Percentiles rank a stretch among this genome's conserved stretches.
Conservation (phyloP, 2,888 invertebrate genomes). For the Drosophila mimetica region DNA sequence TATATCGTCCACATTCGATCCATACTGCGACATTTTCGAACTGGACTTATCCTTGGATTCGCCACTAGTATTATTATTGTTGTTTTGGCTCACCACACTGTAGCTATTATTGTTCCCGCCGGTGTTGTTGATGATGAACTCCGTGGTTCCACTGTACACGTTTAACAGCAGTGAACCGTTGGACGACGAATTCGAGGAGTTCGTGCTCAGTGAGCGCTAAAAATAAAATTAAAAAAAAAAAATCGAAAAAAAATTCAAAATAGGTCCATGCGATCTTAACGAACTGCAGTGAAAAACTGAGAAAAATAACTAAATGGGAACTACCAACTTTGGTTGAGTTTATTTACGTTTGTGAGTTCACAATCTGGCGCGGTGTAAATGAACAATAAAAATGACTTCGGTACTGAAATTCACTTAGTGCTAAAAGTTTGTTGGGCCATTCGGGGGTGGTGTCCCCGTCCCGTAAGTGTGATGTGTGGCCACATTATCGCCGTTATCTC, state of each 20-base stretch:
- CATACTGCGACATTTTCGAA: slow-evolving; percentile 71
- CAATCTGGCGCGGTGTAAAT: slow-evolving; percentile 53
- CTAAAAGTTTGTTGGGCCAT: slow-evolving; percentile 20
- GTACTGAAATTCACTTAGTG: slow-evolving; percentile 35
- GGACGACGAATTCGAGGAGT: slow-evolving; percentile 71
- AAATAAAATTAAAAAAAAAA: slow-evolving; percentile 19
- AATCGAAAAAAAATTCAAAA: slow-evolving; percentile 7
- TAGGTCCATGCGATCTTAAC: slow-evolving; percentile 25
- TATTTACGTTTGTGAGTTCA: slow-evolving; percentile 28
- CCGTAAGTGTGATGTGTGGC: slow-evolving; percentile 33
- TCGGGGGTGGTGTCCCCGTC: background rate
- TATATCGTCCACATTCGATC: slow-evolving; percentile 80
- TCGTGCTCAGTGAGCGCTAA: slow-evolving; percentile 80
- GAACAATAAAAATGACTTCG: slow-evolving; percentile 54
- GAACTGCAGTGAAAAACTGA: slow-evolving; percentile 34
- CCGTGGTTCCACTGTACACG: slow-evolving; percentile 67
- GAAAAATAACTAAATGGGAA: slow-evolving; percentile 15
- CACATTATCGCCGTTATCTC: slow-evolving; percentile 63
- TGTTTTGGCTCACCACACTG: slow-evolving; percentile 41
- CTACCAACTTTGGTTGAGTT: slow-evolving; percentile 28
- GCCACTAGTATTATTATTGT: slow-evolving; percentile 16
- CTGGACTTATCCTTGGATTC: slow-evolving; percentile 53
- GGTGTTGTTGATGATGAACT: slow-evolving; percentile 49
- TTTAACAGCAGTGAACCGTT: slow-evolving; percentile 78
- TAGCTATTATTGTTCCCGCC: slow-evolving; percentile 49